phyloP scores from a whole-genome alignment of 1,140 invertebrate species.

The Drosophila asahinai region DNA sequence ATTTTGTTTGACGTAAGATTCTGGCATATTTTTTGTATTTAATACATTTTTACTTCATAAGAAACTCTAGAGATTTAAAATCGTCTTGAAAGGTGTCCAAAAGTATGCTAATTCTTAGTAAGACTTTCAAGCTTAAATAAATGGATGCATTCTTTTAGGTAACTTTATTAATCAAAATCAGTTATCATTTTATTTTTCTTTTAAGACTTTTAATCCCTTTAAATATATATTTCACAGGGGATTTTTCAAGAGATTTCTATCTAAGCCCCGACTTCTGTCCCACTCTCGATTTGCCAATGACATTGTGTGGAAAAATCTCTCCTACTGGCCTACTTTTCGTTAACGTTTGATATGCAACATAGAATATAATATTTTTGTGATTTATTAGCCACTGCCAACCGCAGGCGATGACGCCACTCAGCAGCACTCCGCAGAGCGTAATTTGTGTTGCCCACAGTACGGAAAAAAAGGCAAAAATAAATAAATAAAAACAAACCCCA shows the following conservation, averaged over 20 bases:
- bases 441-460: slow-evolving; percentile 54
- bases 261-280: background rate
- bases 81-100: no score
- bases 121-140: no score
- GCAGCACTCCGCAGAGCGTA: slow-evolving; percentile 60
- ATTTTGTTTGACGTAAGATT: no score
- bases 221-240: no score
- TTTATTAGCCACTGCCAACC: slow-evolving; percentile 66
- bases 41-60: no score
- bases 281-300: background rate
- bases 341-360: slow-evolving; percentile 10
- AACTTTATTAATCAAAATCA: no score
- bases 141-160: no score
- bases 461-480: slow-evolving; percentile 20
- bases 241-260: background rate
- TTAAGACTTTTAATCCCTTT: no score
- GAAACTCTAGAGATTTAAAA: no score
- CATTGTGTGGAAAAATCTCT: slow-evolving; percentile 5
- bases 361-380: slow-evolving; percentile 52
- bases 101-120: no score
- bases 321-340: slow-evolving; percentile 27
- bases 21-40: no score
- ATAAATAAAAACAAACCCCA: slow-evolving; percentile 17
- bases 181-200: no score
- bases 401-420: slow-evolving; percentile 65